Evolutionary conservation across 1,140 invertebrate genomes (phyloP), one percentile per base, ranked within the genome.

Genomic region (Psilanteris sp.): DNA sequence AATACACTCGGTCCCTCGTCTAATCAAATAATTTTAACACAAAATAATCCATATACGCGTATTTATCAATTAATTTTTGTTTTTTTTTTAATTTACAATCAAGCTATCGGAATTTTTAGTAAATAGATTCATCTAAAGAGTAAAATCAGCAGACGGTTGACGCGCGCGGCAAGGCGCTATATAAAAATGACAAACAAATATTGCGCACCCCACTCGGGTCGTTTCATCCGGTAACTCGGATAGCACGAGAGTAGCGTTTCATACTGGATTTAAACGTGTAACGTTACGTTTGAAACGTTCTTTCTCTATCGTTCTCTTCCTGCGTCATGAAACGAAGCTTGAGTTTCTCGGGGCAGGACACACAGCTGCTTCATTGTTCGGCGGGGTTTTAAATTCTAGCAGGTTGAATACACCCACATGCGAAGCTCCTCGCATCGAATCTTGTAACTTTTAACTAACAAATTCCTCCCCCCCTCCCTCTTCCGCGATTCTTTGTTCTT

Each of bases 261-360:
- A 85, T 85, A 83, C 81, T 84, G 82, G 84, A 87, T 85, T 87
- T 85, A 86, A 86, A 82, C 82, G 84, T 82, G 80, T 87, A 80
- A 79, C 81, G 81, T 87, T 86, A 85, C 81, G 76, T 62, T 48
- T 6, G 24, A 34, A 32, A 62, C 67, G 36, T 52, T 34, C 54
- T n/a, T 50, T 46, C 39, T 64, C 59, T 62, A 48, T 67, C 50
- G 55, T 22, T 13, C 62, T 78, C 77, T 81, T 84, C 80, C 80
- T 79, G 78, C 37, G 73, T 80, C 76, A 74, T 70, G 34, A 66
- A 74, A 32, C 67, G 52, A 68, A 75, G 81, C 81, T 85, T 82
- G 71, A 61, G 79, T 85, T 85, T 85, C 84, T 82, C 80, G 57
- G 64, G 41, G 75, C 55, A 73, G 62, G 68, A 72, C 70, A 16